Evolutionary conservation across 2,797 vertebrate species (phyloP), one percentile per base, ranked within the genome.

Genomic region (Tamandua tetradactyla): DNA sequence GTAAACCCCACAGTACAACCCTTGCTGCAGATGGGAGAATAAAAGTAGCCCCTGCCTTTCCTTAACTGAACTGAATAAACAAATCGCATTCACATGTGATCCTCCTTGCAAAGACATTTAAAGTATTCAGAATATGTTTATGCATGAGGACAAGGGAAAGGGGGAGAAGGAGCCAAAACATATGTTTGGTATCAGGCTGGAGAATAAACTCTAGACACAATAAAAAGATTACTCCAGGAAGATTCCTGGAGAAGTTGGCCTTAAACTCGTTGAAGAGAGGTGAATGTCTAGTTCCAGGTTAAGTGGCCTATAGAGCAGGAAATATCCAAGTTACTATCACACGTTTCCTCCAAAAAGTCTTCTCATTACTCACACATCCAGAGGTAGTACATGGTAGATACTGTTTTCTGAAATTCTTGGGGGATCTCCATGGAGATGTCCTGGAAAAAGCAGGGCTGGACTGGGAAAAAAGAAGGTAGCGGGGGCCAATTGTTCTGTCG

Each of bases 401-500:
- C 99, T 0, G 98, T 99, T 95, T 98, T 99, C 98, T 99, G 99
- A 97, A 99, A 99, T 92, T 98, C 98, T 37, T 99, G 99, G 0
- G 98, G 99, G 92, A 99, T 99, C 97, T 99, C 99, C 97, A 99
- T 97, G 0, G 98, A 98, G 95, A 99, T 99, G 97, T 99, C 99
- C 92, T 99, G 99, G 98, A 99, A 99, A 98, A 99, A 99, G 97
- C 99, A 99, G 0, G 99, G 99, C 76, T 99, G 99, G 95, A 99
- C 98, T 0, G 99, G 99, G 96, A 99, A 99, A 98, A 99, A 99
- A 0, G 99, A 98, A 0, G 99, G 99, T 93, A 99, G 94, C 0
- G 99, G 99, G 12, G 99, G 99, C 99, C 99, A 99, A 89, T 99
- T 99, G 97, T 99, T 99, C 97, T 98, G 98, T 93, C 98, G 98